Evolutionary conservation across 2,113 vertebrate species (phyloP).

Genomic region (Epinephelus fuscoguttatus): DNA sequence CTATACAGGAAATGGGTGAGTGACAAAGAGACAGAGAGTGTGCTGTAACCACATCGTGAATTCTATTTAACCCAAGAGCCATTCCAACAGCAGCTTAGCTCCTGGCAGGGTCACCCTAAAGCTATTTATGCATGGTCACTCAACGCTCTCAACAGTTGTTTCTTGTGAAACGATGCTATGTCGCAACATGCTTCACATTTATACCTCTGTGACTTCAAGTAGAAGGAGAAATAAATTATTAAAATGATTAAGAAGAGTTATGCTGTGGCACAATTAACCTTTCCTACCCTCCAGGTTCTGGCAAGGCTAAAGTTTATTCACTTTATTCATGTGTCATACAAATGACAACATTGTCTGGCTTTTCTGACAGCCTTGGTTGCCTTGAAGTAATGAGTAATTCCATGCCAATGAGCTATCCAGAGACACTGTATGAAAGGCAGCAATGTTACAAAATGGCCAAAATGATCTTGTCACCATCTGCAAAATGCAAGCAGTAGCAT

Average conservation of each 20-base stretch:
- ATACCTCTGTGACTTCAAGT: slow-evolving; percentile 1
- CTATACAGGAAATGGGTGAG: slow-evolving; percentile 2
- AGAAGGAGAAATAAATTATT: slow-evolving; percentile 7
- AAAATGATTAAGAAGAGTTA: background rate
- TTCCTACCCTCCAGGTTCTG: background rate
- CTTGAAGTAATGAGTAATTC: background rate
- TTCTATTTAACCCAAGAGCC: slow-evolving; percentile 16
- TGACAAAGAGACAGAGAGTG: slow-evolving; percentile 3
- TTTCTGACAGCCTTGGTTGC: background rate
- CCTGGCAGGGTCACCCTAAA: slow-evolving; percentile 23
- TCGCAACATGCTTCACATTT: background rate
- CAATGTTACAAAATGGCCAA: background rate
- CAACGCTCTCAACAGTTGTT: slow-evolving; percentile 22
- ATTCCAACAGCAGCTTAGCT: slow-evolving; percentile 23
- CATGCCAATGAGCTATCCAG: background rate
- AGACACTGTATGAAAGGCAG: background rate
- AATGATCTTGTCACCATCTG: background rate
- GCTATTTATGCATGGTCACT: slow-evolving; percentile 41
- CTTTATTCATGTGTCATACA: background rate
- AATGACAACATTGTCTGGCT: background rate
- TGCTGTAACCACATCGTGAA: slow-evolving; percentile 14
- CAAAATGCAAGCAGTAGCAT: background rate
- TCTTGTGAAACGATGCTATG: slow-evolving; percentile 26
- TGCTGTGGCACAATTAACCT: background rate
- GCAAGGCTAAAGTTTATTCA: background rate